These are phyloP conservation scores for Chymomyza amoena DNA, from an alignment of 2,888 invertebrate genomes.

Conservation along the genomic window DNA sequence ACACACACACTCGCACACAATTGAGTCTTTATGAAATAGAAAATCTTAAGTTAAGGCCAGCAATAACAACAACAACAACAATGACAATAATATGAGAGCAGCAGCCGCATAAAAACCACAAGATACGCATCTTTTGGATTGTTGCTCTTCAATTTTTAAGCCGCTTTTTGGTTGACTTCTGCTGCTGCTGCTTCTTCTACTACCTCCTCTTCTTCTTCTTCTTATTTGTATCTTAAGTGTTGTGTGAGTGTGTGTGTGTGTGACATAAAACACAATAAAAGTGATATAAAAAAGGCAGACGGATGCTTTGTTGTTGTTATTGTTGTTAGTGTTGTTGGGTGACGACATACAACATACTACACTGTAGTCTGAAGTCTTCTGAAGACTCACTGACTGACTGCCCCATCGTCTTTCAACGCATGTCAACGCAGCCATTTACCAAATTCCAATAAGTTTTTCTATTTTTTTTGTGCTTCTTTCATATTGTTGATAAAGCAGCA, in stretches of 20 bases:
- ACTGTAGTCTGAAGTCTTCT: conserved; percentile 7
- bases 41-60: conserved; percentile 38
- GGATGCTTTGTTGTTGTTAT: background rate
- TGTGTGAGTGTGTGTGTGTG: background rate
- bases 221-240: background rate
- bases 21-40: conserved; percentile 52
- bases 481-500: conserved; percentile 35
- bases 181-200: conserved; percentile 26
- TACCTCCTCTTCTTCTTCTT: background rate
- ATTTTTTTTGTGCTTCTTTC: background rate
- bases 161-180: conserved; percentile 49
- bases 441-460: conserved; percentile 59
- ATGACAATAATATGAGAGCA: conserved; percentile 26
- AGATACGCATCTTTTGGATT: conserved; percentile 63
- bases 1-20: background rate
- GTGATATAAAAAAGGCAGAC: conserved; percentile 36
- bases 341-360: conserved; percentile 29
- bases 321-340: conserved; percentile 23
- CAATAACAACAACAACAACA: background rate
- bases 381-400: conserved; percentile 3
- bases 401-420: conserved; percentile 20
- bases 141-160: conserved; percentile 36
- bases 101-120: conserved; percentile 50
- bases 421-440: conserved; percentile 61
- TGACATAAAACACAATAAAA: conserved; percentile 64